phyloP scores from a whole-genome alignment of 2,113 vertebrate genomes.

The Actenoides lindsayi region DNA sequence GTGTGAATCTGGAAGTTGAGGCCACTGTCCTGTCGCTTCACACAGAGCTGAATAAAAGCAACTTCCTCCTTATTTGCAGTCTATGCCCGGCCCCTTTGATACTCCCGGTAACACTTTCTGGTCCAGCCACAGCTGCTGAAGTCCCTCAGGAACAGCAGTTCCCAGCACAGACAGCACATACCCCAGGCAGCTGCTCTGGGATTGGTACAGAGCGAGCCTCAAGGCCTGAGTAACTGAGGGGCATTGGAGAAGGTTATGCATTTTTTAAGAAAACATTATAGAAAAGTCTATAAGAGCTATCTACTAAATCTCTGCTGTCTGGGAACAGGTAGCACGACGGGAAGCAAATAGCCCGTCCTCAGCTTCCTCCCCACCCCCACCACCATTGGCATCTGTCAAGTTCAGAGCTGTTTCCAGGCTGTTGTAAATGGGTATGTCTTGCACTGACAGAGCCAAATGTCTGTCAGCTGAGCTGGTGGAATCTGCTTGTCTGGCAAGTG shows the following conservation, averaged over 20 bases:
- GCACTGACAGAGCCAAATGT: background rate
- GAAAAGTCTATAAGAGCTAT: background rate
- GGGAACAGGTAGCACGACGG: background rate
- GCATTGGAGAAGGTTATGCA: background rate
- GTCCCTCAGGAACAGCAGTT: slow-evolving; percentile 10
- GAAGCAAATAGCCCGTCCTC: background rate
- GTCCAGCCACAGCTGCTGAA: slow-evolving; percentile 30
- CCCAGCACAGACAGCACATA: background rate
- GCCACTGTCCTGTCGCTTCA: background rate
- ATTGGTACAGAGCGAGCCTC: background rate
- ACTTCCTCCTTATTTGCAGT: background rate
- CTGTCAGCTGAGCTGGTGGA: slow-evolving; percentile 46
- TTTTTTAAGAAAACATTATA: background rate
- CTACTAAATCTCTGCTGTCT: background rate
- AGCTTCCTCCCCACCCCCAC: background rate
- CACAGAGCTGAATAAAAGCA: background rate
- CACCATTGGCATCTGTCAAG: background rate
- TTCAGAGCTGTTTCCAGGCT: background rate
- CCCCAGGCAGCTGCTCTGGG: slow-evolving; percentile 23
- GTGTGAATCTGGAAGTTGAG: background rate
- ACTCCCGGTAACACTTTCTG: background rate
- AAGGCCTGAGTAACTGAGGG: background rate
- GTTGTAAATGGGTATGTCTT: background rate
- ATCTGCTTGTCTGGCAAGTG: background rate
- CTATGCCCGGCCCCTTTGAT: background rate